Evolutionary conservation across 2,113 vertebrate genomes (phyloP).

Genomic region (Thomomys bottae): DNA sequence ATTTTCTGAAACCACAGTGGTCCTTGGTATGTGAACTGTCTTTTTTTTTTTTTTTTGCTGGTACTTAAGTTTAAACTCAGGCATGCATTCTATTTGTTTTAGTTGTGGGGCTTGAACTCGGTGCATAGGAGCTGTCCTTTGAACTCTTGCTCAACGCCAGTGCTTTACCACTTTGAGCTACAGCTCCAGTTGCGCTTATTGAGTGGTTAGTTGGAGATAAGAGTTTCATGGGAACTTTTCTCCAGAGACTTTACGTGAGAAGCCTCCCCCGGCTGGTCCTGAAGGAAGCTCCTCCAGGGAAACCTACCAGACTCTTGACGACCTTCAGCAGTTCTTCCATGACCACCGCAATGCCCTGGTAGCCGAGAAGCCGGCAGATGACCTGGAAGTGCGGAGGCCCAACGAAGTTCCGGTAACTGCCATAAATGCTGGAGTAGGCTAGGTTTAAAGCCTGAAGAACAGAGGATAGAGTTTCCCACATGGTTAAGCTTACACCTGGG

Average conservation of each 20-base stretch:
- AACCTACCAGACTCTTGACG: constrained; percentile 92
- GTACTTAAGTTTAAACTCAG: too few species aligned
- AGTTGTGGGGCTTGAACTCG: too few species aligned
- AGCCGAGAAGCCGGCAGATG: constrained; percentile 92
- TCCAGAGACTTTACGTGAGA: too few species aligned
- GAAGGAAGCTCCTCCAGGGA: not conserved
- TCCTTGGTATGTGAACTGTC: not conserved
- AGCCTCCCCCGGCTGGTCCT: too few species aligned
- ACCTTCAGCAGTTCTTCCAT: constrained; percentile 95
- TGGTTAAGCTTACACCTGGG: rapidly evolving
- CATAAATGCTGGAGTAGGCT: constrained; percentile 92
- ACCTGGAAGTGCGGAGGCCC: constrained; percentile 92
- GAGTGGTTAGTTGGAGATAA: too few species aligned
- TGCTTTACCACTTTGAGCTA: too few species aligned
- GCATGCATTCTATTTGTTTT: too few species aligned
- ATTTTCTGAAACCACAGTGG: not conserved
- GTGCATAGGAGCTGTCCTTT: too few species aligned
- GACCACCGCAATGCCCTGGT: constrained; percentile 94
- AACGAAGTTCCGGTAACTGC: constrained; percentile 92
- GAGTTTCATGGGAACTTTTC: too few species aligned
- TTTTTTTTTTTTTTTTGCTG: not conserved
- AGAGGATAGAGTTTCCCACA: not conserved
- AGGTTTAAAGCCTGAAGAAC: constrained; percentile 88
- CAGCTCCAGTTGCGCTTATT: too few species aligned
- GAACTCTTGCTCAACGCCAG: too few species aligned